Base-by-base conservation (phyloP, 2,888 invertebrate species). In the Hydropsyche betteni region DNA sequence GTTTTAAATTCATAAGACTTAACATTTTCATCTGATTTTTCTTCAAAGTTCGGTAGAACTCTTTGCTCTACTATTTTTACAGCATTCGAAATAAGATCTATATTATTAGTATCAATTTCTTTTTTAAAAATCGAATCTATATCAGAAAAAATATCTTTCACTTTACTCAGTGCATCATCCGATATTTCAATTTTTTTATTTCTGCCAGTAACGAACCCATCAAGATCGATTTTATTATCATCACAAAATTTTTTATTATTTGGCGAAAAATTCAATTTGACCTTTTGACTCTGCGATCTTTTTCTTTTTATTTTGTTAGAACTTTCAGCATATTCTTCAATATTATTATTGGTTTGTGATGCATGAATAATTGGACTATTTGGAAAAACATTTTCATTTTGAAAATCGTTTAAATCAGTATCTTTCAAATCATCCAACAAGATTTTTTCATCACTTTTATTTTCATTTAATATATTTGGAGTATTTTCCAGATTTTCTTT, bases 151-250 rank as follows among this genome's bases (percentile, higher is more conserved):
- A 76, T 50, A 12, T 24, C 73, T 58, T 55, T 71, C 16, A 10
- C 73, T 64, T 68, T 74, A 33, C 14, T 36, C 7, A 70, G 38
- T 50, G 75, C 71, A 64, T 73, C 36, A 7, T 74, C 53, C 16
- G 78, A 73, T 44, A 74, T 53, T 16, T 76, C 53, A 0, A 86
- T 86, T 58, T 84, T 83, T 68, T 84, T 86, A 79, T 86, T 85
- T 79, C 84, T 87, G n/a, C 85, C 86, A 58, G 87, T 86, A 80
- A 85, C 86, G 77, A 87, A 87, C 0, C 85, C 86, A 5, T 24
- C 53, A 34, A 52, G 64, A 64, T n/a, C 24, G 24, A 24, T 2
- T 36, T 44, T 16, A 16, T 44, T 44, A 24, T 61, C 7, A 61
- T 14, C 61, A 61, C 4, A 16, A 24, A 16, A 5, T 14, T 61